These are phyloP conservation scores for Anisognathus igniventris DNA, from an alignment of 2,797 vertebrate species.

Conservation along the genomic window DNA sequence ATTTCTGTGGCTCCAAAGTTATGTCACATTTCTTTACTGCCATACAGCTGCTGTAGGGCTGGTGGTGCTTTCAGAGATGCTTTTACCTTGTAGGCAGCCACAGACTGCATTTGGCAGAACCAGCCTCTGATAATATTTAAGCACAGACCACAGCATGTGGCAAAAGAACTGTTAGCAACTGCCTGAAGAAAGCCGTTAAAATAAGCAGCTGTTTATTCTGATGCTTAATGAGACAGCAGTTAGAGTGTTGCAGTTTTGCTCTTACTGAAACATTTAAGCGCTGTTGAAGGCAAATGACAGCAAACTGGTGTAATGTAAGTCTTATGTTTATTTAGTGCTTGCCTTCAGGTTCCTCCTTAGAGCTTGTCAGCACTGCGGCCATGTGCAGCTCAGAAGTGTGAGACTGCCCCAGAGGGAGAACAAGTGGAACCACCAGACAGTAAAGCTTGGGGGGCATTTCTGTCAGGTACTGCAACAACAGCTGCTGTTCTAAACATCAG, in stretches of 20 bases:
- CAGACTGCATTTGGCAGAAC: neutral
- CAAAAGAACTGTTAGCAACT: neutral
- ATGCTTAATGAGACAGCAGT: neutral
- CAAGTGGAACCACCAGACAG: neutral
- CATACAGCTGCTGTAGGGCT: neutral
- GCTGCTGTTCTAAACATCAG: neutral
- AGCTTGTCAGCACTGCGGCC: conserved; percentile 65
- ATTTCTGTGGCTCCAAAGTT: neutral
- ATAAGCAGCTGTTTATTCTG: neutral
- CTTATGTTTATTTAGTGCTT: neutral
- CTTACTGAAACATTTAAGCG: neutral
- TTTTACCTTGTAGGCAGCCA: neutral
- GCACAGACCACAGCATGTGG: neutral
- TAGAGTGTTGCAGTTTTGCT: neutral
- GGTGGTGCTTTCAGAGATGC: neutral
- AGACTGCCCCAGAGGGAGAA: conserved; percentile 46
- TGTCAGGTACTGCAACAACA: neutral
- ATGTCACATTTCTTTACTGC: neutral
- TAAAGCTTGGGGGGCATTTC: no score
- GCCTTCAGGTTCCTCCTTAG: conserved; percentile 60
- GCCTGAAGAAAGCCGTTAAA: neutral
- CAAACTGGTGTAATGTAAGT: neutral
- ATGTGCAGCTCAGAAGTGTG: conserved; percentile 71
- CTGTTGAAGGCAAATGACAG: neutral
- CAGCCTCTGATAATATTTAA: neutral